These are phyloP conservation scores for Sibirionetta formosa DNA, from an alignment of 2,797 vertebrate genomes.

Conservation along the genomic window DNA sequence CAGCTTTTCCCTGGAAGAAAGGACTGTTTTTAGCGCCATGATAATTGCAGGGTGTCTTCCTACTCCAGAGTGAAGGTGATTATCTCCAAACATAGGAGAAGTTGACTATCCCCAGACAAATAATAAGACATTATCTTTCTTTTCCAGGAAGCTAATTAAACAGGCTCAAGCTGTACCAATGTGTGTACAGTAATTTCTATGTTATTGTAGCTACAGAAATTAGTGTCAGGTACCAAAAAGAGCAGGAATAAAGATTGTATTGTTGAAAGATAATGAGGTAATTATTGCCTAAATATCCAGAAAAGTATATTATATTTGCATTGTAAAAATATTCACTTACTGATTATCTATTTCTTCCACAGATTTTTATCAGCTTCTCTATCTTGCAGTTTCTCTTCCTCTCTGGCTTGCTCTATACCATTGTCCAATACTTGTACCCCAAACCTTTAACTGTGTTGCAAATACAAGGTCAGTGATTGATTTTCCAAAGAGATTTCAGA, in stretches of 20 bases:
- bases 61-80: conserved; percentile 21
- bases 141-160: conserved; percentile 64
- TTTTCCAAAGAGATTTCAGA: conserved; percentile 1
- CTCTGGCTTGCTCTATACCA: neutral
- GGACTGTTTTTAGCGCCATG: neutral
- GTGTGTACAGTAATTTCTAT: conserved; percentile 43
- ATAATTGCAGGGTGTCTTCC: conserved; percentile 31
- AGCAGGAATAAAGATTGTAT: conserved; percentile 27
- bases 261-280: conserved; percentile 48
- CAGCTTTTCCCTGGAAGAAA: conserved; percentile 18
- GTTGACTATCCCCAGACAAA: conserved; percentile 49
- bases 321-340: conserved; percentile 1
- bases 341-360: neutral
- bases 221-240: conserved; percentile 50
- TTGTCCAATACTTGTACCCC: neutral
- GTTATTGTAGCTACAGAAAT: conserved; percentile 38
- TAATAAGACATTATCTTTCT: conserved; percentile 51
- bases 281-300: conserved; percentile 55
- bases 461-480: neutral
- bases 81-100: conserved; percentile 63
- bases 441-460: neutral
- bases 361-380: neutral
- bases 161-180: neutral
- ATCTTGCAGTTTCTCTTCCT: neutral
- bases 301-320: neutral